Conservation (phyloP, 2,797 vertebrate species). For the Squalus acanthias region DNA sequence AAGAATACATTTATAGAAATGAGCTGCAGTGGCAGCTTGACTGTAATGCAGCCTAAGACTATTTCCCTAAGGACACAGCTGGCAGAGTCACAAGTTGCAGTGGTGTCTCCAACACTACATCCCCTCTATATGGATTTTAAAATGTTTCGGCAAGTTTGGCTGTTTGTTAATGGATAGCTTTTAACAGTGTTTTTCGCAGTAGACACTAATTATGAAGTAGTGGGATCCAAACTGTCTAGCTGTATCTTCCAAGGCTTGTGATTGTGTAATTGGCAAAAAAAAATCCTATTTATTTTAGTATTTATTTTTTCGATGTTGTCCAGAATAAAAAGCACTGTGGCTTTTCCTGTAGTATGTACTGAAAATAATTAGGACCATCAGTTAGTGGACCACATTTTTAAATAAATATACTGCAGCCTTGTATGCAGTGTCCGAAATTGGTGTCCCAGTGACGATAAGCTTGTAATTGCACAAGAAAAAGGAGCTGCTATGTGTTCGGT, state of each 20-base stretch:
- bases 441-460: background rate
- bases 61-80: conserved; percentile 41
- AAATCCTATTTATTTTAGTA: conserved; percentile 61
- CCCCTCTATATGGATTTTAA: conserved; percentile 46
- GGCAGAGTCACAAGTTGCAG: conserved; percentile 33
- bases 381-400: background rate
- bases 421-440: background rate
- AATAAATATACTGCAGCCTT: background rate
- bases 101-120: conserved; percentile 49
- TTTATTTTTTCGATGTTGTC: conserved; percentile 48
- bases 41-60: conserved; percentile 43
- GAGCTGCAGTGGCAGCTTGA: conserved; percentile 47
- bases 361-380: conserved; percentile 33
- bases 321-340: conserved; percentile 8
- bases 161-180: conserved; percentile 14
- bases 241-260: conserved; percentile 38
- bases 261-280: conserved; percentile 44
- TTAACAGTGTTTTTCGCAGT: conserved; percentile 44
- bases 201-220: conserved; percentile 51
- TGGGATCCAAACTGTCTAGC: conserved; percentile 45
- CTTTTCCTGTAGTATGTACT: background rate
- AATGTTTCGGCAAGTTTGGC: conserved; percentile 51
- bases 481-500: conserved; percentile 26
- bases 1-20: conserved; percentile 44
- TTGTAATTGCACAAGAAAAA: conserved; percentile 26